phyloP scores from a whole-genome alignment of 2,797 vertebrate species.

The Triplophysa yarkandensis region DNA sequence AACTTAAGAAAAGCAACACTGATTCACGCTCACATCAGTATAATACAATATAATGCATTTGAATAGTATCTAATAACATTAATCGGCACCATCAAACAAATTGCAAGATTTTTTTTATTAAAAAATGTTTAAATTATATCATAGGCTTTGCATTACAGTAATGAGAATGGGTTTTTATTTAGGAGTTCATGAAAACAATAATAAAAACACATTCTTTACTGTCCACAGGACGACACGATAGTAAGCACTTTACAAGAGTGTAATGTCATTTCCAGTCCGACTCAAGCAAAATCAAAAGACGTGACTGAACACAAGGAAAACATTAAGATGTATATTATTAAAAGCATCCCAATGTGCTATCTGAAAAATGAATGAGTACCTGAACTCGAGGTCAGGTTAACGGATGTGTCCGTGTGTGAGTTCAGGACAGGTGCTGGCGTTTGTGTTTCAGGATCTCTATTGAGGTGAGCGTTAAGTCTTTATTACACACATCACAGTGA shows the following conservation, averaged over 20 bases:
- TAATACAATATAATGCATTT: background rate
- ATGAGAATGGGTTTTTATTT: background rate
- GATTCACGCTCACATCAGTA: too few species aligned
- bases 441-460: conserved; percentile 89
- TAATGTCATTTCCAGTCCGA: background rate
- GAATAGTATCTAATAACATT: background rate
- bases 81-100: too few species aligned
- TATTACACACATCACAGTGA: conserved; percentile 80
- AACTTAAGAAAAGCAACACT: too few species aligned
- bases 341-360: background rate
- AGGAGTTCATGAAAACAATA: background rate
- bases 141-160: background rate
- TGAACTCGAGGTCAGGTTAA: too few species aligned
- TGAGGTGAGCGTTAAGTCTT: conserved; percentile 82
- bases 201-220: background rate
- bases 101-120: background rate
- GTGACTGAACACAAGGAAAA: too few species aligned
- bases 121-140: background rate
- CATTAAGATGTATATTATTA: too few species aligned
- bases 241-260: background rate
- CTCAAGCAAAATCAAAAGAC: background rate
- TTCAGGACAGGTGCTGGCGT: conserved; percentile 72
- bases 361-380: background rate
- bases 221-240: conserved; percentile 15
- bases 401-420: background rate